phyloP scores from a whole-genome alignment of 2,888 invertebrate genomes.

The Ellobium chinense region DNA sequence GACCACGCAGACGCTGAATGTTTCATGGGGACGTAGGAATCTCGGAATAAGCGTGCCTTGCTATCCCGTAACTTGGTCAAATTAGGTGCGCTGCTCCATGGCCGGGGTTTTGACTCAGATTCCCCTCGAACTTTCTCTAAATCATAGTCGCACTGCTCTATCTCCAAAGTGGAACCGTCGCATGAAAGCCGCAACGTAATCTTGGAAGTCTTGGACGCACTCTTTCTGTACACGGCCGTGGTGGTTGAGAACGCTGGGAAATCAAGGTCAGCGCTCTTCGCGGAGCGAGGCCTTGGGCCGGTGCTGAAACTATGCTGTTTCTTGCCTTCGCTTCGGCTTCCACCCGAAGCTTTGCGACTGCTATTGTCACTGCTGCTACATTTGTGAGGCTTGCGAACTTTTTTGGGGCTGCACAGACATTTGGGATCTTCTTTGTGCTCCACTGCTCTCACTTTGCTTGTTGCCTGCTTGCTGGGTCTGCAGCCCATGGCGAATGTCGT shows the following conservation, averaged over 20 bases:
- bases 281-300: conserved; percentile 33
- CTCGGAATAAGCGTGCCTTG: conserved; percentile 18
- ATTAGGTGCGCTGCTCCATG: conserved; percentile 44
- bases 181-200: conserved; percentile 63
- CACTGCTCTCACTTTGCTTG: conserved; percentile 47
- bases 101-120: conserved; percentile 3
- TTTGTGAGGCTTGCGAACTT: conserved; percentile 29
- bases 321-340: conserved; percentile 10
- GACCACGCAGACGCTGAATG: conserved; percentile 33
- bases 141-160: conserved; percentile 59
- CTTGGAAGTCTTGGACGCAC: conserved; percentile 55
- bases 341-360: conserved; percentile 2
- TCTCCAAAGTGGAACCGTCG: conserved; percentile 63
- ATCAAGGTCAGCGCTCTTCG: conserved; percentile 42
- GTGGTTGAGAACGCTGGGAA: conserved; percentile 56
- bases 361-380: conserved; percentile 36
- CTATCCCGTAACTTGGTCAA: conserved; percentile 22
- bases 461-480: conserved; percentile 53
- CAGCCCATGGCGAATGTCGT: conserved; percentile 44
- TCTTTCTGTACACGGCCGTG: conserved; percentile 54
- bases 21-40: conserved; percentile 29
- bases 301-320: conserved; percentile 16
- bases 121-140: conserved; percentile 14
- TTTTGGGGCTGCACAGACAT: conserved; percentile 20
- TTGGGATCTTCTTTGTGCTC: conserved; percentile 28